Evolutionary conservation across 92 coral and sea anemone species (phyloP).

Genomic region (Pocillopora meandrina): DNA sequence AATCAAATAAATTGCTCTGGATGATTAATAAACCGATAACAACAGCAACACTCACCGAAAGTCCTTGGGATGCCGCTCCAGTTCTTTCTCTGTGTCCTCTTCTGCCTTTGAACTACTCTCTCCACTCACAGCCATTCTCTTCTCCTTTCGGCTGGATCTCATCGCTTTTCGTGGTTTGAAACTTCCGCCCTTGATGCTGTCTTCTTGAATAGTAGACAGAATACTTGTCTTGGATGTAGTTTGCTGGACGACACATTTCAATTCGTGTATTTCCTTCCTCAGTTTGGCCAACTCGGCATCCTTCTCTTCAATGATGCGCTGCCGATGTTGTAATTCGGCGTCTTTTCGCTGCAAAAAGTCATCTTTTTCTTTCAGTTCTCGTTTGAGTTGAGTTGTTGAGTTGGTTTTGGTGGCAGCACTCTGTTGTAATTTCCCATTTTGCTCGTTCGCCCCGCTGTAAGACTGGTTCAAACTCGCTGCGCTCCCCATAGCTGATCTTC

Average conservation of each 20-base stretch:
- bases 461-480: constrained; percentile 69
- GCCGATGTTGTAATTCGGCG: constrained; percentile 82
- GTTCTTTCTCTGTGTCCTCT: constrained; percentile 79
- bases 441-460: constrained; percentile 29
- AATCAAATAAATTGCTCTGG: constrained; percentile 23
- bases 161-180: neutral
- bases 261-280: constrained; percentile 92
- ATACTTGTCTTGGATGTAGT: constrained; percentile 61
- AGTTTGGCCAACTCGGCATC: constrained; percentile 81
- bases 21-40: neutral
- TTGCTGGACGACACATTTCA: constrained; percentile 96
- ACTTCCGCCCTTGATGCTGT: constrained; percentile 30
- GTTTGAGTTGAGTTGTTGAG: constrained; percentile 54
- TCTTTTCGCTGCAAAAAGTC: constrained; percentile 87
- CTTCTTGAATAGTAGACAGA: constrained; percentile 75
- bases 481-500: constrained; percentile 73
- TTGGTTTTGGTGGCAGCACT: neutral
- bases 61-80: constrained; percentile 92
- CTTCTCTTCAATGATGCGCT: constrained; percentile 40
- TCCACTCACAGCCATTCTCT: constrained; percentile 97
- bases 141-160: constrained; percentile 69
- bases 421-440: constrained; percentile 28
- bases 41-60: constrained; percentile 67
- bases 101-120: constrained; percentile 90
- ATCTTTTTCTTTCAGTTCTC: constrained; percentile 84